phyloP scores from a whole-genome alignment of 2,888 invertebrate genomes.

The Oscheius onirici region DNA sequence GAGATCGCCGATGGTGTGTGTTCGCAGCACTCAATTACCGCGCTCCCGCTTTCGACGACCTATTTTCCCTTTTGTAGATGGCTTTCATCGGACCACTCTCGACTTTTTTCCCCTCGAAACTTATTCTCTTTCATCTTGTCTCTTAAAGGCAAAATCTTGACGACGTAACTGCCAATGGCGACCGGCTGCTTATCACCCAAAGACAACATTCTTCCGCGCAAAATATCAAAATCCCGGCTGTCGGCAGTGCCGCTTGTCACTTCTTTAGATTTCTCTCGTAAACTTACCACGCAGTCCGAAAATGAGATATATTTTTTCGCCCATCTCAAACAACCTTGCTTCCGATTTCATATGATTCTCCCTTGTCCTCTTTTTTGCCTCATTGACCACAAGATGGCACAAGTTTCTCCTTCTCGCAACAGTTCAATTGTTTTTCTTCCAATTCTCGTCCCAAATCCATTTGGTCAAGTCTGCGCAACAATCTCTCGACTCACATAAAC shows the following conservation, averaged over 20 bases:
- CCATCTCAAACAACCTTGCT: too few species aligned
- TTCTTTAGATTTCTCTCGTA: background rate
- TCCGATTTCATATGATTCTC: too few species aligned
- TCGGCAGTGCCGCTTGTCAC: background rate
- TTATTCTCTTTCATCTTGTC: background rate
- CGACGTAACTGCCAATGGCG: background rate
- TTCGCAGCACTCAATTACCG: conserved; percentile 29
- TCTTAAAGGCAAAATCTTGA: background rate
- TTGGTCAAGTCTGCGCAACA: too few species aligned
- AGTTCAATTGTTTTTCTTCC: background rate
- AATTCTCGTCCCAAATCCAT: too few species aligned
- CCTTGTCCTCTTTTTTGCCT: background rate
- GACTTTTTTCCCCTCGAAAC: background rate
- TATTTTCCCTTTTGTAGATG: conserved; percentile 12
- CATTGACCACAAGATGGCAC: background rate
- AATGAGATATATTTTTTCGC: too few species aligned
- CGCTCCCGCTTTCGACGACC: conserved; percentile 28
- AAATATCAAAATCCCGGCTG: conserved; percentile 8
- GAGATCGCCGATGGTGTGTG: conserved; percentile 9
- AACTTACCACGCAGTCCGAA: too few species aligned
- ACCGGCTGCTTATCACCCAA: conserved; percentile 11
- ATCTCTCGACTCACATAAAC: too few species aligned
- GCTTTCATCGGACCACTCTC: background rate
- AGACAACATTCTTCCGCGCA: conserved; percentile 14
- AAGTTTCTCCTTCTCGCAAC: background rate